These are phyloP conservation scores for Agapornis canus DNA, from an alignment of 2,797 vertebrate genomes.

Conservation along the genomic window DNA sequence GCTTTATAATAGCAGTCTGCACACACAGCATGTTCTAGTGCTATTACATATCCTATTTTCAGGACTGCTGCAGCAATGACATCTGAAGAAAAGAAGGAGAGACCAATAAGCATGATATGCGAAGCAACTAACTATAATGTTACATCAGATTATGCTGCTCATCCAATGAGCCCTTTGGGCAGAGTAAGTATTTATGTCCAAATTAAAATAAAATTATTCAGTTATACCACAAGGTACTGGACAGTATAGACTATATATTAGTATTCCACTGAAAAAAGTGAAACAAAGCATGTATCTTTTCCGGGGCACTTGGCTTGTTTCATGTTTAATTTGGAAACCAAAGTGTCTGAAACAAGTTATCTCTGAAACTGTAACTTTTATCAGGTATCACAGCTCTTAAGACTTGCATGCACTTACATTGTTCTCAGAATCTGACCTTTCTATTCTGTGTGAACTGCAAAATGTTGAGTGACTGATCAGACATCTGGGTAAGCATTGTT, in stretches of 20 bases:
- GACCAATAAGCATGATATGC: constrained; percentile 87
- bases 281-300: not conserved
- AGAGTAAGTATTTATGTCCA: constrained; percentile 82
- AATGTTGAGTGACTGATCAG: not conserved
- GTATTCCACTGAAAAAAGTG: not conserved
- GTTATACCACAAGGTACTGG: not conserved
- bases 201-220: not conserved
- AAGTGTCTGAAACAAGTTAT: not conserved
- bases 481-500: not conserved
- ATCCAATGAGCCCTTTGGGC: constrained; percentile 87
- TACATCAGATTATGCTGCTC: constrained; percentile 81
- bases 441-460: not conserved
- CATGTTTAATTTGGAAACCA: not conserved
- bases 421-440: not conserved
- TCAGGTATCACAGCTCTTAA: not conserved
- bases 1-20: constrained; percentile 14
- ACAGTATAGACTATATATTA: not conserved
- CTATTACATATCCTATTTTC: constrained; percentile 69
- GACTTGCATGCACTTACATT: not conserved
- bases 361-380: not conserved
- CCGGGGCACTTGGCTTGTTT: not conserved
- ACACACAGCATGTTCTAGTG: constrained; percentile 9
- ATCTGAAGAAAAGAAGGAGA: constrained; percentile 91
- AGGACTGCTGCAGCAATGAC: constrained; percentile 88
- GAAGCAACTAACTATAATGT: constrained; percentile 90